Evolutionary conservation across 2,113 vertebrate genomes (phyloP).

Genomic region (Panthera leo): DNA sequence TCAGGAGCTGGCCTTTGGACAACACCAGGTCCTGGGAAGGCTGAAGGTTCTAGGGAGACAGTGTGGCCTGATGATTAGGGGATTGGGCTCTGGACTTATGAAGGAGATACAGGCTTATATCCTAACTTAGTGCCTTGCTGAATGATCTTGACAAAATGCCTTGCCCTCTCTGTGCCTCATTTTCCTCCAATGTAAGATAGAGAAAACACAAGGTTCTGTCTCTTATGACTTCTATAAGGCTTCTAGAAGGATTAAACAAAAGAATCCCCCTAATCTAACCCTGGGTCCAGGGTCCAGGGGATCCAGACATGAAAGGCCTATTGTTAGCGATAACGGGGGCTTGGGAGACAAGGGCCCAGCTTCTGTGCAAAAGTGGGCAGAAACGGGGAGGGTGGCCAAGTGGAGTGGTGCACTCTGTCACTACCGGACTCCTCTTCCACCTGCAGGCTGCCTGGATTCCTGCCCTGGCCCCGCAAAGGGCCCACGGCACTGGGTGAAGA

Average conservation of each 20-base stretch:
- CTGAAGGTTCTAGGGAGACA: not conserved
- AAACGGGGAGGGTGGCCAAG: not conserved
- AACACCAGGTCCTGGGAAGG: not conserved
- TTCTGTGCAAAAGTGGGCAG: not conserved
- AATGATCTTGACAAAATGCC: not conserved
- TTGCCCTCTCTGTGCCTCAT: not conserved
- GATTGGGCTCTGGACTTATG: not conserved
- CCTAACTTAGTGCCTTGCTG: not conserved
- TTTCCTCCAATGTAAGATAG: constrained; percentile 22
- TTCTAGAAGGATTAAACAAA: constrained; percentile 18
- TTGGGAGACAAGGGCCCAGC: not conserved
- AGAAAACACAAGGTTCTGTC: not conserved
- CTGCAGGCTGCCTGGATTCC: not conserved
- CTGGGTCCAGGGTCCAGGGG: not conserved
- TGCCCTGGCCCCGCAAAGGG: not conserved
- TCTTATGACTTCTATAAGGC: not conserved
- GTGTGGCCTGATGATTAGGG: not conserved
- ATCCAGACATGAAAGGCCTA: not conserved
- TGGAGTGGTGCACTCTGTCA: not conserved
- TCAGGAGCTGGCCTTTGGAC: not conserved
- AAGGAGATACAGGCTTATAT: not conserved
- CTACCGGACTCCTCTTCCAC: not conserved
- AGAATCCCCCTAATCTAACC: not conserved
- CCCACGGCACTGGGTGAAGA: not conserved
- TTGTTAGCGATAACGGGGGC: not conserved